Evolutionary conservation across 2,797 vertebrate species (phyloP).

Genomic region (Alectoris magna): DNA sequence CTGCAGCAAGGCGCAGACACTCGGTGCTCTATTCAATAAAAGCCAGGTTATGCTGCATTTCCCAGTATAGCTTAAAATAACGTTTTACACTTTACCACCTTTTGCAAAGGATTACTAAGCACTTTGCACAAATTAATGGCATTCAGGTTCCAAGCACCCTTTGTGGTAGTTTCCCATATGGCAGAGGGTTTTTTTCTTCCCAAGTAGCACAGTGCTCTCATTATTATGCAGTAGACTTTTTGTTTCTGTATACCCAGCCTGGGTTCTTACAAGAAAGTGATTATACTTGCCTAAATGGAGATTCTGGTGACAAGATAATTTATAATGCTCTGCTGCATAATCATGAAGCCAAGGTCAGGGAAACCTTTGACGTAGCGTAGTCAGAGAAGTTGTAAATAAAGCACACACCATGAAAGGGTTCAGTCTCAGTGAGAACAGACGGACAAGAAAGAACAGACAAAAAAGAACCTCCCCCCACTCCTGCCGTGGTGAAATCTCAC

Average conservation of each 20-base stretch:
- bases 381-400: conserved; percentile 59
- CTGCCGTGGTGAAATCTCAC: neutral
- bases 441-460: neutral
- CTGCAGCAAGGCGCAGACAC: neutral
- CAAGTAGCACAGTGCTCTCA: neutral
- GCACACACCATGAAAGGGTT: neutral
- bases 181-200: neutral
- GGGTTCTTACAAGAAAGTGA: conserved; percentile 53
- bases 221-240: conserved; percentile 46
- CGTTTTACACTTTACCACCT: neutral
- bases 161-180: conserved; percentile 1
- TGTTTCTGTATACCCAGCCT: conserved; percentile 31
- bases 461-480: conserved; percentile 3
- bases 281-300: conserved; percentile 62
- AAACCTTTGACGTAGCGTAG: conserved; percentile 29
- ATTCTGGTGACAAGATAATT: conserved; percentile 68
- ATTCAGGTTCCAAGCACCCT: neutral
- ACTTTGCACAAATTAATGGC: neutral
- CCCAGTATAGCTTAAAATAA: neutral
- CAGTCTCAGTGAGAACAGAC: neutral
- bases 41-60: neutral
- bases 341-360: conserved; percentile 62
- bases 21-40: neutral
- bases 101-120: neutral
- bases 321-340: conserved; percentile 60